Evolutionary conservation across 2,113 vertebrate species (phyloP).

Genomic region (Crotalus viridis): DNA sequence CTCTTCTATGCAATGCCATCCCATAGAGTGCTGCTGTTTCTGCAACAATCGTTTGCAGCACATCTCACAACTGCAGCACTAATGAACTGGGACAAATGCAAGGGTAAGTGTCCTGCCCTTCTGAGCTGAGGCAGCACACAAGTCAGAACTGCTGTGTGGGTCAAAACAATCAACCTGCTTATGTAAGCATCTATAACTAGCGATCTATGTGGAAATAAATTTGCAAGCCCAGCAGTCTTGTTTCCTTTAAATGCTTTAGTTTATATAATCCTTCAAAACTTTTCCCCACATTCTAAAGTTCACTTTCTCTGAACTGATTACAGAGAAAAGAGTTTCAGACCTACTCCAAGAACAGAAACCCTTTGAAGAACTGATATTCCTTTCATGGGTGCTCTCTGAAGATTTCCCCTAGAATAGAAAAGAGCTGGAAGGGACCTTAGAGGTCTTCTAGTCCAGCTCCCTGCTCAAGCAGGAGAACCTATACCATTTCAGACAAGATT

Average conservation of each 20-base stretch:
- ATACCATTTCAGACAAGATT: too few relatives aligned
- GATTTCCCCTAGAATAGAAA: not conserved
- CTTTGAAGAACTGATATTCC: conserved; percentile 14
- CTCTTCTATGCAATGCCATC: not conserved
- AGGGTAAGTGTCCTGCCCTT: not conserved
- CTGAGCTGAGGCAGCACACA: not conserved
- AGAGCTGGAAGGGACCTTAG: too few relatives aligned
- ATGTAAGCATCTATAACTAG: not conserved
- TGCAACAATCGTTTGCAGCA: not conserved
- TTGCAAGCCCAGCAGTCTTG: not conserved
- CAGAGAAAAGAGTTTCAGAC: not conserved
- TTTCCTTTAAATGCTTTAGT: not conserved
- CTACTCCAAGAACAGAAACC: not conserved
- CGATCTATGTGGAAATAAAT: not conserved
- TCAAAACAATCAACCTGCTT: not conserved
- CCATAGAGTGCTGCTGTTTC: not conserved
- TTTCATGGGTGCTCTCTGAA: not conserved
- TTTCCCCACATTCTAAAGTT: not conserved
- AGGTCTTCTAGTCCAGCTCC: too few relatives aligned
- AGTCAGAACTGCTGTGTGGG: not conserved
- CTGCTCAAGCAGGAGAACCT: too few relatives aligned
- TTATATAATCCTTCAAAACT: not conserved
- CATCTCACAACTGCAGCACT: not conserved
- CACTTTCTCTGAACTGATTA: conserved; percentile 7
- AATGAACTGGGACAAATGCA: not conserved